Evolutionary conservation across 2,888 invertebrate genomes (phyloP), one percentile per base, ranked within the genome.

Genomic region (Epistrophe grossulariae): DNA sequence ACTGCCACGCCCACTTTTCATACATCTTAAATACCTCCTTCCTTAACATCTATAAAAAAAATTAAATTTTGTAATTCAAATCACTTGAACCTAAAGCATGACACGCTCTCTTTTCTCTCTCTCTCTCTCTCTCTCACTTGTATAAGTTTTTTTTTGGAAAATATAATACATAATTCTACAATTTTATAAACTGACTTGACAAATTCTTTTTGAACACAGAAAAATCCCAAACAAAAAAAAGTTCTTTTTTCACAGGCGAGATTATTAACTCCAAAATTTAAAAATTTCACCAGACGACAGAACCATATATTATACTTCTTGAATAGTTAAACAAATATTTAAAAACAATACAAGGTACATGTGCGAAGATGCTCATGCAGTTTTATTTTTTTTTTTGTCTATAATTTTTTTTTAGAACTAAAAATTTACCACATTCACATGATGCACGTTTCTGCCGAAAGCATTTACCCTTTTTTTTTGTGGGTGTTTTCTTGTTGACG

Each of bases 401-500:
- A 48, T 66, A 17, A 66, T 45, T 66, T 68, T 19, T 31, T 11
- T 19, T 66, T 31, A 15, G 55, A 55, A 35, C 19, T 68, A 31
- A 62, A 24, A 73, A 50, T 74, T 31, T 77, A 82, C 78, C 74
- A 79, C 85, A 85, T 64, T 85, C 24, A 52, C 57, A 62, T 74
- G 78, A 17, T 74, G 77, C 82, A 85, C 85, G 87, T 87, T 72
- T 60, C 48, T 66, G 66, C 59, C 76, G 28, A 76, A 79, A 71
- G 82, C 82, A 85, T 85, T 85, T 82, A 83, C 79, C 83, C 83
- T 31, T 40, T 66, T 40, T 62, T 38, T 66, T 43, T 66, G 55
- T 40, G 55, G 64, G 78, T 43, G 50, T 64, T 35, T 74, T 64
- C 74, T 74, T 83, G 82, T 87, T 79, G 87, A 79, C 83, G 87